These are phyloP conservation scores for Abrostola tripartita DNA, from an alignment of 2,888 invertebrate genomes.

Conservation along the genomic window DNA sequence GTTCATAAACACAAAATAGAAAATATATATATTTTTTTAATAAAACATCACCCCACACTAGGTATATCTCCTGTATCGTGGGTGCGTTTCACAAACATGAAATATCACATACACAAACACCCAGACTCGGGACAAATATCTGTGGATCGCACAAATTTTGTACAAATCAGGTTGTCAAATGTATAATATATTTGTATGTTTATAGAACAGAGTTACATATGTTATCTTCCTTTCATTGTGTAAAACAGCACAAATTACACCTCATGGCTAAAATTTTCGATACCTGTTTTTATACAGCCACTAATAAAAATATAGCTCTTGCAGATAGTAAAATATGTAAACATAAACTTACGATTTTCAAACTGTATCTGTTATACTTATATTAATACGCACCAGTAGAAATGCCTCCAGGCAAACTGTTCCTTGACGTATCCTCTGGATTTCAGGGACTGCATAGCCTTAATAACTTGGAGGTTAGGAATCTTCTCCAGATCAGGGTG, in stretches of 20 bases:
- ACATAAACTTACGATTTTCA: background rate
- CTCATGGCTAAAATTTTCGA: too few species aligned
- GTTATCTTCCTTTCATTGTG: conserved; percentile 6
- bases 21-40: too few species aligned
- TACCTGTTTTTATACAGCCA: too few species aligned
- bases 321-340: background rate
- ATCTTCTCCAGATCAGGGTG: conserved; percentile 98
- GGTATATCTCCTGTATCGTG: too few species aligned
- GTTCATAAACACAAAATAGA: conserved; percentile 9
- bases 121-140: too few species aligned
- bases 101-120: too few species aligned
- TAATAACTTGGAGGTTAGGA: conserved; percentile 99
- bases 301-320: background rate
- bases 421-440: conserved; percentile 99
- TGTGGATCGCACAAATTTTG: too few species aligned
- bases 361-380: background rate
- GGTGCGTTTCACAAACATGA: too few species aligned
- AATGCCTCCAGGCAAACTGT: conserved; percentile 99
- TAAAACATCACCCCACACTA: too few species aligned
- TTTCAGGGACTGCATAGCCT: conserved; percentile 98
- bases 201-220: conserved; percentile 1
- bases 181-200: background rate
- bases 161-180: too few species aligned
- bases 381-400: conserved; percentile 93
- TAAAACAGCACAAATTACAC: background rate